Conservation (phyloP, 2,113 vertebrate species). For the Callaeas wilsoni region DNA sequence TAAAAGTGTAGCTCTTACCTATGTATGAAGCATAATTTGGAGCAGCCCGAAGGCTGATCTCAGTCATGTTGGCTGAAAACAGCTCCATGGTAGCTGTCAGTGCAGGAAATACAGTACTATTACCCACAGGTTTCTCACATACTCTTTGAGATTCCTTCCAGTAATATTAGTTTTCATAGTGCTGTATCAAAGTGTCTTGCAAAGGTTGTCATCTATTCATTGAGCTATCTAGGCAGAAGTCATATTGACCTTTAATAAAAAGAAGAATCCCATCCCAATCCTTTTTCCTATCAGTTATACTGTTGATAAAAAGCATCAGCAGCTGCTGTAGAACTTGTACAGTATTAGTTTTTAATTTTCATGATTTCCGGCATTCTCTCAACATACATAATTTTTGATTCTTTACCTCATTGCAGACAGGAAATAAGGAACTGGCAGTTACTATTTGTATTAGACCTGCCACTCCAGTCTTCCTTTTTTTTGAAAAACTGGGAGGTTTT, state of each 20-base stretch:
- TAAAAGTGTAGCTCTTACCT: not conserved
- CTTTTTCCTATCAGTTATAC: not conserved
- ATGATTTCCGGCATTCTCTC: not conserved
- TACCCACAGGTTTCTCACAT: not conserved
- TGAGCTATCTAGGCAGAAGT: not conserved
- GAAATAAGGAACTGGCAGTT: not conserved
- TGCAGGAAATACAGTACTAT: not conserved
- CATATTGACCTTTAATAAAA: not conserved
- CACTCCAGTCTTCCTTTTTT: not conserved
- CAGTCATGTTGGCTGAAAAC: not conserved
- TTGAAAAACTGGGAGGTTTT: rapidly evolving
- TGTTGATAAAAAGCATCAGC: not conserved
- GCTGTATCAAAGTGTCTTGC: not conserved
- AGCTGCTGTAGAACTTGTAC: not conserved
- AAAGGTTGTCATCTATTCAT: not conserved
- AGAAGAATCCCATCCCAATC: not conserved
- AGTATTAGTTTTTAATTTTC: not conserved
- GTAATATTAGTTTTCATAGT: not conserved
- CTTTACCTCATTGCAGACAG: not conserved
- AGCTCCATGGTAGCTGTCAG: not conserved
- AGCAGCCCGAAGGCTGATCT: not conserved
- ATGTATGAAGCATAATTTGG: not conserved
- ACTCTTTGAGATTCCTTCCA: not conserved
- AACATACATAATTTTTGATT: not conserved
- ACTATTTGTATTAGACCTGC: not conserved